These are phyloP conservation scores for Pantelozetes paolii DNA, from an alignment of 2,888 invertebrate species.

Conservation along the genomic window DNA sequence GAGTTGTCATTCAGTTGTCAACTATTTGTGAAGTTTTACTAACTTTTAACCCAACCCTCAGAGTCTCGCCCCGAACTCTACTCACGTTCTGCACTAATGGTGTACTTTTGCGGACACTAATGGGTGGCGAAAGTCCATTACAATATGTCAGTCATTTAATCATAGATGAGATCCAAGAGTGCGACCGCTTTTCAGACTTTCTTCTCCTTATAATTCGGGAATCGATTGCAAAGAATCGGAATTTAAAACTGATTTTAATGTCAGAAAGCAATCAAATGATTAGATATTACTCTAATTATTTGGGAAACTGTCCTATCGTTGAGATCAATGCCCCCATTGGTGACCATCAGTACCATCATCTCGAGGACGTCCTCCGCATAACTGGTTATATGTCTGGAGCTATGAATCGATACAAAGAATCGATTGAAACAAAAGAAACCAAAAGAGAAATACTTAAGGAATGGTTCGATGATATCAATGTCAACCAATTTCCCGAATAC, in stretches of 20 bases:
- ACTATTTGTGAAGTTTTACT: not conserved
- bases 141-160: conserved; percentile 70
- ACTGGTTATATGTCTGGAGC: conserved; percentile 53
- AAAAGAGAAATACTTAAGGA: conserved; percentile 50
- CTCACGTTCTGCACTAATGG: conserved; percentile 89
- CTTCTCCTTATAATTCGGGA: conserved; percentile 78
- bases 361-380: conserved; percentile 70
- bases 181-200: conserved; percentile 89
- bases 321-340: conserved; percentile 71
- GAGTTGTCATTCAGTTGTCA: conserved; percentile 42
- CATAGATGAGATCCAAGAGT: conserved; percentile 88
- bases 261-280: conserved; percentile 82
- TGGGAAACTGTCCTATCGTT: conserved; percentile 71
- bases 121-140: conserved; percentile 66
- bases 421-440: conserved; percentile 44
- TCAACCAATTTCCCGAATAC: not conserved
- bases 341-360: conserved; percentile 69
- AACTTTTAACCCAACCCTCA: conserved; percentile 50
- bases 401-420: conserved; percentile 52
- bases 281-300: conserved; percentile 74
- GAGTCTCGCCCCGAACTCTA: conserved; percentile 71
- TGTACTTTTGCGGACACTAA: conserved; percentile 77
- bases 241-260: conserved; percentile 82
- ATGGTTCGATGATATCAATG: conserved; percentile 49
- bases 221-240: conserved; percentile 64